These are phyloP conservation scores for Myotis vivesi DNA, from an alignment of 2,797 vertebrate species.

Conservation along the genomic window DNA sequence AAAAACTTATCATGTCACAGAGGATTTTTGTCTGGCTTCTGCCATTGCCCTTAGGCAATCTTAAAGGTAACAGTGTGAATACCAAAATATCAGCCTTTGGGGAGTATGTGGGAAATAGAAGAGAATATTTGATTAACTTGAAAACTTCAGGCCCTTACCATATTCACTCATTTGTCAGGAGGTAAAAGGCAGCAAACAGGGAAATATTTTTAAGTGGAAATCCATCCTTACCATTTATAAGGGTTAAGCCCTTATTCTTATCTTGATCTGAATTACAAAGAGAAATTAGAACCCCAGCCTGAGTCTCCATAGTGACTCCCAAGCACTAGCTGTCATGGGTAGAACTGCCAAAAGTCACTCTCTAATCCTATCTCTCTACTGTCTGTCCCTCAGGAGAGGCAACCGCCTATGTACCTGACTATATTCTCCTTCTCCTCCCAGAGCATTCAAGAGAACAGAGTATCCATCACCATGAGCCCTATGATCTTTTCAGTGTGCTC, in stretches of 20 bases:
- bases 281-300: not conserved
- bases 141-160: not conserved
- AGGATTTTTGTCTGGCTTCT: not conserved
- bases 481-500: not conserved
- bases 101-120: not conserved
- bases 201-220: not conserved
- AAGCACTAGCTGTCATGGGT: not conserved
- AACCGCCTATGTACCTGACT: not conserved
- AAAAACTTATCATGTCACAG: not conserved
- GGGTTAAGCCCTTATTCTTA: not conserved
- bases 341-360: not conserved
- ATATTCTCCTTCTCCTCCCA: not conserved
- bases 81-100: not conserved
- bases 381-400: not conserved
- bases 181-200: not conserved
- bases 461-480: not conserved
- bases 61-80: not conserved
- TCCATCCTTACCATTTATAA: not conserved
- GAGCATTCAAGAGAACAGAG: not conserved
- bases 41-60: not conserved
- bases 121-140: not conserved
- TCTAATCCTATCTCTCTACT: not conserved
- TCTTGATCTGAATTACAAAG: conserved; percentile 7
- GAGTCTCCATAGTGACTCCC: not conserved
- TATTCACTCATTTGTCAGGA: not conserved